Evolutionary conservation across 1,140 invertebrate genomes (phyloP), one percentile per base, ranked within the genome.

Genomic region (Branchinecta lindahli): DNA sequence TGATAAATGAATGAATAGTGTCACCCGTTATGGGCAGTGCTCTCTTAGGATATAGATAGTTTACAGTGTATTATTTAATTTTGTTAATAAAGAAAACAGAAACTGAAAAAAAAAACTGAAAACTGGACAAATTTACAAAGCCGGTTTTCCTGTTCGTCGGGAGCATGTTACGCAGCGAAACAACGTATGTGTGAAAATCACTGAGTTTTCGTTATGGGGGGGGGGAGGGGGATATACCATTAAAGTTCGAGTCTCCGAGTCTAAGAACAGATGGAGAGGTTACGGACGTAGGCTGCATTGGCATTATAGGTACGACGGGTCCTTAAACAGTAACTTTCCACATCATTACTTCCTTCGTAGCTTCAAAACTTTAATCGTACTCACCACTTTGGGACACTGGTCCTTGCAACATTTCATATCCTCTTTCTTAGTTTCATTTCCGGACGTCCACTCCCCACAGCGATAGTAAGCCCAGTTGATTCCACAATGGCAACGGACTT

Each of bases 381-480:
- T 83, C 80, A 91, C 89, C 82, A 84, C 86, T 80, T 88, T 91
- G 2, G 91, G 87, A 77, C 94, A 96, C 71, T 88, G 89, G 77
- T 91, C 91, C 67, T 86, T 85, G 77, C 91, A 94, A 70, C 85
- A 86, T 44, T 86, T 80, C 72, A 88, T 77, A 72, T 80, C 77
- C 65, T 82, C 78, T 45, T 82, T 83, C 45, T 78, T 73, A 7
- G 84, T 76, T 7, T 74, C 72, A 7, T 78, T 81, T 4, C 66
- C 44, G 9, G 52, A n/a, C 8, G 81, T 84, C 75, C 88, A 84
- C 73, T 88, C 84, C 46, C 77, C 77, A 76, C 93, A 95, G 44
- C 84, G 79, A 61, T 91, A 81, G 72, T 90, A 88, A 12, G 89
- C 77, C 66, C 88, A 84, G 69, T 85, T 86, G 3, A 90, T 80